Conservation (phyloP, 2,113 vertebrate species). For the Xyrauchen texanus region DNA sequence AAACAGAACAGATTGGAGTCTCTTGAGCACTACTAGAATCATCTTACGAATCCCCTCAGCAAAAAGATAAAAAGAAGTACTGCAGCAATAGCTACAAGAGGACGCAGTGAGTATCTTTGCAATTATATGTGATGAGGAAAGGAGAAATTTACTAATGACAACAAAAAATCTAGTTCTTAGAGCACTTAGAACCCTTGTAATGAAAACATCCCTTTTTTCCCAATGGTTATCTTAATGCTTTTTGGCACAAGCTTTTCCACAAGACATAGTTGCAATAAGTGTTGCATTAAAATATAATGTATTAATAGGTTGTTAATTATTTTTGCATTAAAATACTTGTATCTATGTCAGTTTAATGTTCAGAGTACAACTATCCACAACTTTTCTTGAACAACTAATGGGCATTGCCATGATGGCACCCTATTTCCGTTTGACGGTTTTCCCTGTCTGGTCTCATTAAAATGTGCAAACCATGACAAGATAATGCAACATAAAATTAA, state of each 20-base stretch:
- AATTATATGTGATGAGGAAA: conserved; percentile 11
- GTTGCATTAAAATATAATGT: background rate
- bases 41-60: background rate
- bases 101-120: conserved; percentile 2
- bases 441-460: background rate
- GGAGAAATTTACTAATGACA: conserved; percentile 10
- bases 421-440: background rate
- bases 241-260: background rate
- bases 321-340: background rate
- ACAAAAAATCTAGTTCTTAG: conserved; percentile 14
- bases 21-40: background rate
- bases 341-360: background rate
- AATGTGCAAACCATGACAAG: background rate
- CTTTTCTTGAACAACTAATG: no score
- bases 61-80: conserved; percentile 47
- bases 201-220: background rate
- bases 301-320: background rate
- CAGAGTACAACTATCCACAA: background rate
- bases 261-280: background rate
- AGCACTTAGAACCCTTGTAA: background rate
- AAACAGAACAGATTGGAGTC: conserved; percentile 25
- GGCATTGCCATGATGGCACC: no score
- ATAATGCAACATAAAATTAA: no score
- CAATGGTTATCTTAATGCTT: background rate
- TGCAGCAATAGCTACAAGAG: conserved; percentile 16